These are phyloP conservation scores for Scartelaos histophorus DNA, from an alignment of 2,113 vertebrate genomes.

Conservation along the genomic window DNA sequence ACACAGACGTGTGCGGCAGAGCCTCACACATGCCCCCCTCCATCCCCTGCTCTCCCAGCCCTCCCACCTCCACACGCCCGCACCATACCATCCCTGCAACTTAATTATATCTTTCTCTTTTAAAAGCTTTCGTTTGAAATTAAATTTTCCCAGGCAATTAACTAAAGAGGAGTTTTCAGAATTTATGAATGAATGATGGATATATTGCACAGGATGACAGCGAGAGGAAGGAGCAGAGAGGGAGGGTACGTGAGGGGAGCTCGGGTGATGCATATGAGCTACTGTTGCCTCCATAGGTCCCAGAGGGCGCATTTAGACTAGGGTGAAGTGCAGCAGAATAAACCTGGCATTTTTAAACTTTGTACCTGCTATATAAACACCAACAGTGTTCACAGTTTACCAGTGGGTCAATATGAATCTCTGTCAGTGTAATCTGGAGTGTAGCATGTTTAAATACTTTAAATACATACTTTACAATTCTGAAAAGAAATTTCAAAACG, in stretches of 20 bases:
- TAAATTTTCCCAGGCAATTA: conserved; percentile 74
- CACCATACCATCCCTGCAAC: conserved; percentile 63
- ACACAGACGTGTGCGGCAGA: conserved; percentile 60
- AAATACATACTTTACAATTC: conserved; percentile 13
- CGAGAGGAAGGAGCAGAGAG: background rate
- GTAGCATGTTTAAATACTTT: background rate
- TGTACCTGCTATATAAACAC: conserved; percentile 7
- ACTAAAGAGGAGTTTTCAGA: conserved; percentile 75
- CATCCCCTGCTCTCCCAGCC: conserved; percentile 50
- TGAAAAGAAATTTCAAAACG: background rate
- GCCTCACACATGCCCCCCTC: conserved; percentile 33
- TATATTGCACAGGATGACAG: conserved; percentile 63
- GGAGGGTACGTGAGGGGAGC: background rate
- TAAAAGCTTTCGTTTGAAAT: conserved; percentile 77
- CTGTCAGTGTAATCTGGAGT: conserved; percentile 11
- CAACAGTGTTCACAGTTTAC: conserved; percentile 25
- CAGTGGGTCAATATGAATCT: conserved; percentile 19
- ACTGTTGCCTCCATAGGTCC: conserved; percentile 22
- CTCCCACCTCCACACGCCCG: conserved; percentile 24
- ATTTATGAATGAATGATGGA: conserved; percentile 78
- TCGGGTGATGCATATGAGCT: conserved; percentile 30
- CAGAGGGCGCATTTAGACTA: conserved; percentile 34
- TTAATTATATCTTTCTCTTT: conserved; percentile 77
- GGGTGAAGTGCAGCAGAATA: conserved; percentile 24
- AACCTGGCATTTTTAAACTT: conserved; percentile 39